Evolutionary conservation across 2,113 vertebrate species (phyloP).

Genomic region (Saimiri boliviensis): DNA sequence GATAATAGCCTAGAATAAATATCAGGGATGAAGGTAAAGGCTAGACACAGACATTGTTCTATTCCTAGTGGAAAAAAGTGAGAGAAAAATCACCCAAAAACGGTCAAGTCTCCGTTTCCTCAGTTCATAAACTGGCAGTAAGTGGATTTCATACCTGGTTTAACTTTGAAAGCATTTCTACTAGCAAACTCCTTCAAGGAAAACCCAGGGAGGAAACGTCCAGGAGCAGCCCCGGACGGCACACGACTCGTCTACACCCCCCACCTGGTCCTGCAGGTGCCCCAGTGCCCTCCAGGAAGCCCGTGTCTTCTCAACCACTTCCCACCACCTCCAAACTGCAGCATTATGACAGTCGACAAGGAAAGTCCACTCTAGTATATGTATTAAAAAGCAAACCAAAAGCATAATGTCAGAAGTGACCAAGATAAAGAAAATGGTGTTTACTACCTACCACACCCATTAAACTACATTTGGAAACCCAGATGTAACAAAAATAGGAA

Average conservation of each 20-base stretch:
- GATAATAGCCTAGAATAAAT: constrained; percentile 22
- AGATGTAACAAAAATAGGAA: not conserved
- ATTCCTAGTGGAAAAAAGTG: not conserved
- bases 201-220: not conserved
- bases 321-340: not conserved
- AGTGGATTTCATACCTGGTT: not conserved
- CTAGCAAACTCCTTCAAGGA: not conserved
- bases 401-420: not conserved
- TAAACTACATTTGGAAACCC: not conserved
- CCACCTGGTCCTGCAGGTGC: not conserved
- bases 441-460: not conserved
- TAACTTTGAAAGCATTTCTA: not conserved
- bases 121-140: not conserved
- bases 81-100: not conserved
- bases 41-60: not conserved
- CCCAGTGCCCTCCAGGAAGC: not conserved
- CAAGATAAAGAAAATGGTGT: not conserved
- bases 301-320: not conserved
- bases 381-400: not conserved
- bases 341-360: not conserved
- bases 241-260: not conserved
- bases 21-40: not conserved
- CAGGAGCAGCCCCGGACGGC: not conserved
- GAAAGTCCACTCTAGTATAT: not conserved
- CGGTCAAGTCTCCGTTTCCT: not conserved